Evolutionary conservation across 92 coral and sea anemone genomes (phyloP).

Genomic region (Actinernus sp.): DNA sequence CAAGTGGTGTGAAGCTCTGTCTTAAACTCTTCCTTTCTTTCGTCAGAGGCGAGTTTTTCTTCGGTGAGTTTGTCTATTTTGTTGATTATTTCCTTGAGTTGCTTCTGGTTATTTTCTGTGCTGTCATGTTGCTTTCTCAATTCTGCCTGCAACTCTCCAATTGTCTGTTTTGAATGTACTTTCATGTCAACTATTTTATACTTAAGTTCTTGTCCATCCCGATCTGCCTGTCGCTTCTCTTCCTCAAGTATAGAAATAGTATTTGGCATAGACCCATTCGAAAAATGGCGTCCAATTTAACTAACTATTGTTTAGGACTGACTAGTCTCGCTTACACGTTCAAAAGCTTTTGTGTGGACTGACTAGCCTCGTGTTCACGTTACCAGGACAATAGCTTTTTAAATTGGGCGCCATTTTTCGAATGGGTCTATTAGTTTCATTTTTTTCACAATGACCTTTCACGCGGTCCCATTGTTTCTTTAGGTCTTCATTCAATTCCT

Average conservation of each 20-base stretch:
- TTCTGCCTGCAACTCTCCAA: background rate
- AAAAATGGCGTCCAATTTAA: too few species aligned
- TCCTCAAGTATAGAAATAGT: background rate
- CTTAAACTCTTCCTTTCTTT: background rate
- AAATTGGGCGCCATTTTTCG: too few species aligned
- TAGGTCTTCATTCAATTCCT: background rate
- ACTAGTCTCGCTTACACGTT: too few species aligned
- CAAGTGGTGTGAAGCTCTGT: background rate
- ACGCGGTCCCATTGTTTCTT: background rate
- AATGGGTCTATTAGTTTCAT: too few species aligned
- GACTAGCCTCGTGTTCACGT: too few species aligned
- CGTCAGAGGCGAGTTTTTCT: background rate
- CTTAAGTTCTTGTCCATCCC: background rate
- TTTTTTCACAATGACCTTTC: background rate
- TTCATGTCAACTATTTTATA: background rate
- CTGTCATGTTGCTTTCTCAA: background rate
- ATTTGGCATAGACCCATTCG: background rate
- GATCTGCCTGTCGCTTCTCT: background rate
- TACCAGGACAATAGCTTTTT: too few species aligned
- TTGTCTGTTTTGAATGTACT: background rate
- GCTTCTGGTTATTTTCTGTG: background rate
- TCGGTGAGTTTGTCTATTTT: background rate
- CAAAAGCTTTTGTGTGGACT: too few species aligned
- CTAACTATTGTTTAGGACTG: too few species aligned
- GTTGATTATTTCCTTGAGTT: background rate